phyloP scores from a whole-genome alignment of 2,888 invertebrate species.

The Salticus scenicus region DNA sequence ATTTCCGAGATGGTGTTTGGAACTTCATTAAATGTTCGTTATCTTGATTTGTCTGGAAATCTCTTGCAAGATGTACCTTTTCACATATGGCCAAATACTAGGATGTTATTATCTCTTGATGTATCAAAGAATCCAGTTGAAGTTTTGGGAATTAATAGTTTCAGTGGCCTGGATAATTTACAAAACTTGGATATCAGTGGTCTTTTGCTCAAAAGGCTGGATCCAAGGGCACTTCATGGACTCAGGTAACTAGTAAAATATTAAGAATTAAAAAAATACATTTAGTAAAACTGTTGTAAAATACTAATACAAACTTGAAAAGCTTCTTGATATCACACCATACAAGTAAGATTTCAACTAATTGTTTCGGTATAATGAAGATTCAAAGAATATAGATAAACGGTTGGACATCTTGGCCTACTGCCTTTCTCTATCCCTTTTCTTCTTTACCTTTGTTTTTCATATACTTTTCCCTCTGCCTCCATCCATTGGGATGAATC shows the following conservation, averaged over 20 bases:
- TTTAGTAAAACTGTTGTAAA: not conserved
- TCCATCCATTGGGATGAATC: too few relatives aligned
- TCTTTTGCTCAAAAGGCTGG: constrained; percentile 68
- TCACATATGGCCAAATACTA: constrained; percentile 84
- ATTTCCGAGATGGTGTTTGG: constrained; percentile 80
- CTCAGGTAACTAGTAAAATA: constrained; percentile 67
- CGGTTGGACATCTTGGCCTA: too few relatives aligned
- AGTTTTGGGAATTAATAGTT: constrained; percentile 73
- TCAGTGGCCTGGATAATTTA: constrained; percentile 82
- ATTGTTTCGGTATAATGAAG: too few relatives aligned
- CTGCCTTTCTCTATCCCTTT: too few relatives aligned
- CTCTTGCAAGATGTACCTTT: constrained; percentile 84
- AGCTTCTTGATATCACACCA: too few relatives aligned
- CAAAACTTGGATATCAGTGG: constrained; percentile 80
- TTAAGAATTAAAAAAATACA: too few relatives aligned
- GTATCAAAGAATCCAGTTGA: constrained; percentile 88
- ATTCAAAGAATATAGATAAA: too few relatives aligned
- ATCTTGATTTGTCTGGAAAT: constrained; percentile 86
- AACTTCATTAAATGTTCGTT: constrained; percentile 79
- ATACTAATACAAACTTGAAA: too few relatives aligned
- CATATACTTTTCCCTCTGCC: too few relatives aligned
- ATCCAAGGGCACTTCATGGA: constrained; percentile 70
- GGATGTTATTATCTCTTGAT: constrained; percentile 84
- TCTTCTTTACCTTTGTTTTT: too few relatives aligned
- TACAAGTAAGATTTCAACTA: too few relatives aligned